These are phyloP conservation scores for Oxycera nigricornis DNA, from an alignment of 2,888 invertebrate species.

Conservation along the genomic window DNA sequence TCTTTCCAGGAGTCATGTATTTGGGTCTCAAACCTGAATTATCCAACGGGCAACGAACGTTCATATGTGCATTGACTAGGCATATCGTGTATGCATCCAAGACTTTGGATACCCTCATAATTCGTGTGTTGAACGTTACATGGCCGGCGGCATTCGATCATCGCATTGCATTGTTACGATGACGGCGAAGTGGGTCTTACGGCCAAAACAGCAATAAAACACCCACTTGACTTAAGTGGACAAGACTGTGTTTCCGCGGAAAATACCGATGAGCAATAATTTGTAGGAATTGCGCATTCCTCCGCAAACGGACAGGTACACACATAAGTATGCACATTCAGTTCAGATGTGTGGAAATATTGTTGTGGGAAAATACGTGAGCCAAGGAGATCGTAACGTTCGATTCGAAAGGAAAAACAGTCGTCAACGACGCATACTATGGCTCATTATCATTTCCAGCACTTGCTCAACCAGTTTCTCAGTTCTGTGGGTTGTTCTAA, in stretches of 20 bases:
- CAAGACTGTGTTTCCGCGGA: neutral
- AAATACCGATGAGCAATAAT: neutral
- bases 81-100: neutral
- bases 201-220: slow-evolving; percentile 31
- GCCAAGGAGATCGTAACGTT: too few species aligned
- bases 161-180: slow-evolving; percentile 25
- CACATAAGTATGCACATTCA: neutral
- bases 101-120: neutral
- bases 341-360: neutral
- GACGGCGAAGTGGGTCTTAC: neutral
- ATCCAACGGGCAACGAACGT: neutral
- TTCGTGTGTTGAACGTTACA: neutral
- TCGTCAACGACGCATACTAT: too few species aligned
- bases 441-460: too few species aligned
- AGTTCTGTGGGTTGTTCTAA: too few species aligned
- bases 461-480: too few species aligned
- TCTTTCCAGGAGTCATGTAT: neutral
- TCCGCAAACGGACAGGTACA: neutral
- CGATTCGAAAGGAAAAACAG: too few species aligned
- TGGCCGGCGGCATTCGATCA: slow-evolving; percentile 21
- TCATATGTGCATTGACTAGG: neutral
- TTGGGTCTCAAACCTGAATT: neutral
- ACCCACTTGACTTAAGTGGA: slow-evolving; percentile 30
- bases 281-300: neutral
- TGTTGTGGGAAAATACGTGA: too few species aligned